A percentile compares a stretch with the other conserved stretches of the same genome.
Evolutionary conservation across 2,888 invertebrate genomes (phyloP).

Genomic region (Conistra vaccinii): DNA sequence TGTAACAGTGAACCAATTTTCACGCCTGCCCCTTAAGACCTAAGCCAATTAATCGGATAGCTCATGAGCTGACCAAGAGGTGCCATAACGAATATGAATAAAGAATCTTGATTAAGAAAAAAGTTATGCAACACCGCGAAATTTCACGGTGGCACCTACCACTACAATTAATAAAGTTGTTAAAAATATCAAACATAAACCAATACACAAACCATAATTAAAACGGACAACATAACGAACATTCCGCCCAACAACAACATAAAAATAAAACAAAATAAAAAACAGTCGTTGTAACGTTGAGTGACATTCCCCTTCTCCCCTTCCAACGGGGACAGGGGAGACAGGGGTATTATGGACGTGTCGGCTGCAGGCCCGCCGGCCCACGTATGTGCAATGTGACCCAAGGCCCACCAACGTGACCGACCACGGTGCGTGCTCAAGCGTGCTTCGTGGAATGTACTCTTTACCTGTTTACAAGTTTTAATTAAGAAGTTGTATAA

Average conservation of each 20-base stretch:
- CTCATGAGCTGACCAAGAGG: no score
- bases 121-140: no score
- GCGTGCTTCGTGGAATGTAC: neutral
- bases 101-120: no score
- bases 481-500: constrained; percentile 12
- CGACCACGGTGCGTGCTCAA: constrained; percentile 9
- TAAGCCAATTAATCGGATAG: no score
- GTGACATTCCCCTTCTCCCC: constrained; percentile 40
- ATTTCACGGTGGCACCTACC: no score
- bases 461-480: neutral
- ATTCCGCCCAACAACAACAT: neutral
- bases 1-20: no score
- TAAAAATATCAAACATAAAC: neutral
- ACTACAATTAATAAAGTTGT: neutral
- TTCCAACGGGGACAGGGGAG: neutral
- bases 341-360: constrained; percentile 37
- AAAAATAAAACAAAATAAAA: constrained; percentile 29
- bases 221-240: constrained; percentile 14
- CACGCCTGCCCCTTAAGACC: no score
- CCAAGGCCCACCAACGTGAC: constrained; percentile 27
- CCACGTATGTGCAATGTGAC: constrained; percentile 49
- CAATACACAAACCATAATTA: neutral
- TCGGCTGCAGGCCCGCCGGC: constrained; percentile 37
- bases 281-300: constrained; percentile 18
- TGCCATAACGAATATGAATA: no score